phyloP scores from a whole-genome alignment of 2,797 vertebrate species.

The Sebastes variabilis region DNA sequence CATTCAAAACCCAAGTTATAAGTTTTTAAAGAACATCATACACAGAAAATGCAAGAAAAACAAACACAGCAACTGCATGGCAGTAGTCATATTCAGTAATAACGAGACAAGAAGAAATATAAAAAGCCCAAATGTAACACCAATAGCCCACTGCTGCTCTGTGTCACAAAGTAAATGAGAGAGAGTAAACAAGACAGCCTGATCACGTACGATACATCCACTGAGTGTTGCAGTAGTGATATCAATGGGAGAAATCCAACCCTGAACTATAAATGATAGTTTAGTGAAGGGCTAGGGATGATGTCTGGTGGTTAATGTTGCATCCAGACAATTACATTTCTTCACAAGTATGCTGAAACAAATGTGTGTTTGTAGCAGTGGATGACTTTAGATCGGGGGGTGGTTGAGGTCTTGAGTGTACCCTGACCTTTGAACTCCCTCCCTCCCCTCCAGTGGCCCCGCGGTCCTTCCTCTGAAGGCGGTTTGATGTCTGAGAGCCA shows the following conservation, averaged over 20 bases:
- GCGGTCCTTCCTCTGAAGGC: neutral
- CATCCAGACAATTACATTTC: neutral
- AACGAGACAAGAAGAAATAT: neutral
- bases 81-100: neutral
- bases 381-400: neutral
- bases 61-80: neutral
- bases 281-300: neutral
- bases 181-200: neutral
- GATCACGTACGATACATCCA: neutral
- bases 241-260: neutral
- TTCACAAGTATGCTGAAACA: neutral
- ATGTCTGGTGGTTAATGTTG: neutral
- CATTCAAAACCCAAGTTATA: too few species aligned
- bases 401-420: neutral
- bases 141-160: neutral
- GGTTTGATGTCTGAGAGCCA: neutral
- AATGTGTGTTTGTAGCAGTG: neutral
- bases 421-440: slow-evolving; percentile 1
- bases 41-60: too few species aligned
- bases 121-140: neutral
- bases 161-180: neutral
- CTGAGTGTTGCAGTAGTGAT: neutral
- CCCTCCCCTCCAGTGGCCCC: neutral
- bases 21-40: too few species aligned
- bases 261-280: neutral